Percentiles rank a stretch among this genome's conserved stretches.
Conservation (phyloP, 2,888 invertebrate genomes). For the Philonicus albiceps region DNA sequence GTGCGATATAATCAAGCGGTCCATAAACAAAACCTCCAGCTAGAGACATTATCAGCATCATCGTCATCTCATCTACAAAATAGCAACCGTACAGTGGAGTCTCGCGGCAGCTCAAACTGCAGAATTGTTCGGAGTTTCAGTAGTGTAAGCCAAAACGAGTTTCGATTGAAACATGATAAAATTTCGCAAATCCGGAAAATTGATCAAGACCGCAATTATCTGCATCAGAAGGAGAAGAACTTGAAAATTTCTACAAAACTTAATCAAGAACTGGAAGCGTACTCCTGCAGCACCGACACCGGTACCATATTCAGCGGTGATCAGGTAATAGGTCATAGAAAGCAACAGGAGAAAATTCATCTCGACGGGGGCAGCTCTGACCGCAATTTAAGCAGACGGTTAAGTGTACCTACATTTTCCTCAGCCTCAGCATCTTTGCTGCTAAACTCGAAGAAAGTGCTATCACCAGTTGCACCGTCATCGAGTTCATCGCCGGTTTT, state of each 20-base stretch:
- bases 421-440: constrained; percentile 7
- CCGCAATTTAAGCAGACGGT: background rate
- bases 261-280: background rate
- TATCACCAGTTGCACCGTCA: background rate
- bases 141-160: constrained; percentile 30
- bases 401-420: constrained; percentile 24
- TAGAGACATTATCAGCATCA: constrained; percentile 10
- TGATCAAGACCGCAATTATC: background rate
- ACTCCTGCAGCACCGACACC: background rate
- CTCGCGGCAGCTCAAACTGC: background rate
- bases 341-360: constrained; percentile 9
- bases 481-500: background rate
- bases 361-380: background rate
- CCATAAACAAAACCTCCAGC: background rate
- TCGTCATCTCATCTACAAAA: background rate
- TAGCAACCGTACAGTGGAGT: background rate
- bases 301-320: background rate
- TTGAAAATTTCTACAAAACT: constrained; percentile 6
- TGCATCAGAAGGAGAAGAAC: background rate
- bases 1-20: constrained; percentile 8
- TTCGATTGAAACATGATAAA: constrained; percentile 11
- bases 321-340: constrained; percentile 10
- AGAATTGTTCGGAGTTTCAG: constrained; percentile 34
- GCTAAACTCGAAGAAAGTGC: background rate
- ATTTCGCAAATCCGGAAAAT: constrained; percentile 14